phyloP scores from a whole-genome alignment of 2,113 vertebrate species.

The Perca fluviatilis region DNA sequence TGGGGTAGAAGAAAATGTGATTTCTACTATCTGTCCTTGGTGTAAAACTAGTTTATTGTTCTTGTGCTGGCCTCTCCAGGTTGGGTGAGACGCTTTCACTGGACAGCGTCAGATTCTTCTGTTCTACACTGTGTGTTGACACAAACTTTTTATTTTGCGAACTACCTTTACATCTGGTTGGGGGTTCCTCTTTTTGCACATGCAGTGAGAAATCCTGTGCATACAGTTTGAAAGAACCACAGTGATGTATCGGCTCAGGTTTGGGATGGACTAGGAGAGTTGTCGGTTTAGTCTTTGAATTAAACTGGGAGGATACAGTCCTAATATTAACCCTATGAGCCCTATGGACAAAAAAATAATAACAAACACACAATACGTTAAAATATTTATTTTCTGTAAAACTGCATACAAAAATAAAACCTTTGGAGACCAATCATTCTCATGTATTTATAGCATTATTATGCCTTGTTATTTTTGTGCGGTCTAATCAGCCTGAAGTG shows the following conservation, averaged over 20 bases:
- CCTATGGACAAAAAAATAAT: conserved; percentile 9
- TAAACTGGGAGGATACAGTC: not conserved
- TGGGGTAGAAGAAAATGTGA: no score
- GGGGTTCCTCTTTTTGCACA: no score
- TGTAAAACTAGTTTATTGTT: no score
- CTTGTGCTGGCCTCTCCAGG: no score
- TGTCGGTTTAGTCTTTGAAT: not conserved
- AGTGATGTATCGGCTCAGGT: not conserved
- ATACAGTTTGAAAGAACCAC: not conserved
- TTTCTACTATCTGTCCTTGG: no score
- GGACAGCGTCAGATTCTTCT: no score
- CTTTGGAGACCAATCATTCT: conserved; percentile 33
- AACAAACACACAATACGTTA: not conserved
- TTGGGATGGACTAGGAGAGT: not conserved
- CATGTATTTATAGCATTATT: conserved; percentile 16
- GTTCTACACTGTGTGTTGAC: no score
- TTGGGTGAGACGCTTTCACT: no score
- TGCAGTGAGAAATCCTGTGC: not conserved
- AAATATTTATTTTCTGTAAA: conserved; percentile 30
- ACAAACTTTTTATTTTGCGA: no score
- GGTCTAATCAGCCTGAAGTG: not conserved
- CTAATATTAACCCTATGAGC: conserved; percentile 4
- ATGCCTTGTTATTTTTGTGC: conserved; percentile 5
- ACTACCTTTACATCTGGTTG: no score
- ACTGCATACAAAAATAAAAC: conserved; percentile 24